Evolutionary conservation across 2,888 invertebrate species (phyloP).

Genomic region (Drosophila imparisetae): DNA sequence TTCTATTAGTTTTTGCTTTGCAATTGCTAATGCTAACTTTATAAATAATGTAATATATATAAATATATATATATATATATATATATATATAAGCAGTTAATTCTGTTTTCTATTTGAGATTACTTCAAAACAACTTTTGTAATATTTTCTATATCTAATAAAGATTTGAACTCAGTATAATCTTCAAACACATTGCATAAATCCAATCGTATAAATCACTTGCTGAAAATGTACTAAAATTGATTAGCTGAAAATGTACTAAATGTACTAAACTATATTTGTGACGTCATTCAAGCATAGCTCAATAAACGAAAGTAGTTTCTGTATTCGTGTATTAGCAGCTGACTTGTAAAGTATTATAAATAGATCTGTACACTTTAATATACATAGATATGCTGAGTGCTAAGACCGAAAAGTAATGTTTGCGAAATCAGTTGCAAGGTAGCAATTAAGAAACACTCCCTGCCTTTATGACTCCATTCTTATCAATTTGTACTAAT

Average conservation of each 20-base stretch:
- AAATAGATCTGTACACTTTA: neutral
- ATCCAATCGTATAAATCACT: accelerated
- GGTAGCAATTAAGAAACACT: conserved; percentile 1
- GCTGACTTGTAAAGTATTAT: neutral
- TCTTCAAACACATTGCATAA: neutral
- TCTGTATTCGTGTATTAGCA: neutral
- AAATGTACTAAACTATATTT: neutral
- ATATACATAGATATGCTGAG: neutral
- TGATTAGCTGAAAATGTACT: neutral
- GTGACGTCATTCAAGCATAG: neutral
- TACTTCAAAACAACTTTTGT: neutral
- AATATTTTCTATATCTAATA: neutral
- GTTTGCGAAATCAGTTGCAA: neutral
- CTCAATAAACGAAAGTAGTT: neutral
- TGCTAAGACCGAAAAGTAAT: neutral
- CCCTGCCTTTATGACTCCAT: conserved; percentile 3
- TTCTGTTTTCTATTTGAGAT: neutral
- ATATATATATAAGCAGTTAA: neutral
- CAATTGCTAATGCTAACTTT: too few relatives aligned
- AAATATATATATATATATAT: neutral
- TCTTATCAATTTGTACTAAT: conserved; percentile 54
- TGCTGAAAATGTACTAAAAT: neutral
- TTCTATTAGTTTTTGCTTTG: neutral
- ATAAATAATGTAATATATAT: neutral
- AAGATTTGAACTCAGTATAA: neutral